Evolutionary conservation across 2,797 vertebrate species (phyloP).

Genomic region (Poecilia picta): DNA sequence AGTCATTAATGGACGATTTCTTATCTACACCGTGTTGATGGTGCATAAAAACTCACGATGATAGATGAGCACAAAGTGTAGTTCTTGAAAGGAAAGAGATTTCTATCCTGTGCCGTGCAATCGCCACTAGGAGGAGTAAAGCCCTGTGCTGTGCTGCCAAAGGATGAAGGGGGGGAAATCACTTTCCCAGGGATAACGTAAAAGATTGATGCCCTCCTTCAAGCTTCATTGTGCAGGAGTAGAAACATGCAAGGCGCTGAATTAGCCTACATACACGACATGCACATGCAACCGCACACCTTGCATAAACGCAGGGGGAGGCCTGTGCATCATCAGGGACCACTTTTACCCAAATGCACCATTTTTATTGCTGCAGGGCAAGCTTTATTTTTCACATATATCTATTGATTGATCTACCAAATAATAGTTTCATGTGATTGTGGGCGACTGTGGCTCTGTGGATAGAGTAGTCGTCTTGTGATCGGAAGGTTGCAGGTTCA

Average conservation of each 20-base stretch:
- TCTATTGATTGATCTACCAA: not conserved
- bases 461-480: no score
- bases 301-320: constrained; percentile 13
- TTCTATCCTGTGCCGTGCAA: constrained; percentile 5
- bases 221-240: constrained; percentile 67
- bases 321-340: not conserved
- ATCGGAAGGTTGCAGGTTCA: no score
- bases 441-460: no score
- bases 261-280: constrained; percentile 62
- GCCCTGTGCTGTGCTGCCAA: constrained; percentile 19
- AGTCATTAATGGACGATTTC: constrained; percentile 73
- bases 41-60: constrained; percentile 70
- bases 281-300: constrained; percentile 43
- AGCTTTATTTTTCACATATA: not conserved
- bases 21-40: constrained; percentile 72
- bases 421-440: not conserved
- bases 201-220: constrained; percentile 69
- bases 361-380: not conserved
- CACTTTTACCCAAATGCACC: not conserved
- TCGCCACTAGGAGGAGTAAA: constrained; percentile 73
- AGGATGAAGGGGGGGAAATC: not conserved
- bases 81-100: constrained; percentile 34
- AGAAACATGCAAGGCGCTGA: constrained; percentile 56
- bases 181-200: constrained; percentile 45
- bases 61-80: constrained; percentile 56